Conservation (phyloP, 2,113 vertebrate genomes). For the Scartelaos histophorus region DNA sequence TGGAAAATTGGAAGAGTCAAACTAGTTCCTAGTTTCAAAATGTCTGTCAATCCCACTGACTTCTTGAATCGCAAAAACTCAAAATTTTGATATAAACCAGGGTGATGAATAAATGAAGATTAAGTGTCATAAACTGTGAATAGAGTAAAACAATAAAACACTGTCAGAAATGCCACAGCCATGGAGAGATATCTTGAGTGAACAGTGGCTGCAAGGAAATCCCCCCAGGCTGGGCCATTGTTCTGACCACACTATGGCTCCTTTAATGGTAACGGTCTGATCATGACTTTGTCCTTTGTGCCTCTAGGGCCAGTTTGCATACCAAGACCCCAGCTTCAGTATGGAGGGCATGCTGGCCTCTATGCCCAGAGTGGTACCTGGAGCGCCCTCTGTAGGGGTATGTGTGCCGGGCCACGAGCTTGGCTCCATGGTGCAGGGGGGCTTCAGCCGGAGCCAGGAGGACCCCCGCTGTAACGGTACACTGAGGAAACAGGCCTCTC, state of each 20-base stretch:
- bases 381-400: slow-evolving; percentile 68
- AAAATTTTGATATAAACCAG: background rate
- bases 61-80: no score
- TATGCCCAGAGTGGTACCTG: slow-evolving; percentile 74
- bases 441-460: slow-evolving; percentile 72
- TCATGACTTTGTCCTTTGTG: background rate
- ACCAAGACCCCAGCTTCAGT: slow-evolving; percentile 84
- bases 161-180: background rate
- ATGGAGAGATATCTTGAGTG: background rate
- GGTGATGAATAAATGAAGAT: background rate
- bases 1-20: background rate
- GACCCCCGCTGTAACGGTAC: slow-evolving; percentile 90
- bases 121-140: background rate
- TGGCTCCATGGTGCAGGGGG: slow-evolving; percentile 67
- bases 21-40: background rate
- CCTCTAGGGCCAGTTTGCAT: slow-evolving; percentile 90
- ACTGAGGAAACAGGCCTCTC: slow-evolving; percentile 83
- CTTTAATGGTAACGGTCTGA: background rate
- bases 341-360: slow-evolving; percentile 81
- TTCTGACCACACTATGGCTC: background rate
- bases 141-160: background rate
- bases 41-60: background rate
- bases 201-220: background rate
- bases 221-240: background rate
- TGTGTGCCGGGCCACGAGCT: slow-evolving; percentile 78